phyloP scores from a whole-genome alignment of 1,140 invertebrate genomes.

The Periplaneta americana region DNA sequence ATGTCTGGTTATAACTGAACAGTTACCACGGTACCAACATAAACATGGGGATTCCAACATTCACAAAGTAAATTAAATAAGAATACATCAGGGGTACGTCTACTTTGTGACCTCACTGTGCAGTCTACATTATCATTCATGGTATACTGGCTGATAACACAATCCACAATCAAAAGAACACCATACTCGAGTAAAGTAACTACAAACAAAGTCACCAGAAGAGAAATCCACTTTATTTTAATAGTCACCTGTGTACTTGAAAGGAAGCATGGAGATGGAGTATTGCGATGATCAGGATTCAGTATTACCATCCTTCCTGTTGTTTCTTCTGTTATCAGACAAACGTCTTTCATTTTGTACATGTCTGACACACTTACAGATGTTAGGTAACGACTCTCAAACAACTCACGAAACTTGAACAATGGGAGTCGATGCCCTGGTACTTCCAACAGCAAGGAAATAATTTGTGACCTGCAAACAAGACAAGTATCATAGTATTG shows the following conservation, averaged over 20 bases:
- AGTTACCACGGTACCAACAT: no score
- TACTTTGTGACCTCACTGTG: no score
- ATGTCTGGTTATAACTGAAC: no score
- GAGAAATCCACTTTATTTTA: no score
- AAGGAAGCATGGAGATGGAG: constrained; percentile 42
- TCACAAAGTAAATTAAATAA: no score
- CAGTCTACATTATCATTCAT: no score
- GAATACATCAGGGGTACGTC: no score
- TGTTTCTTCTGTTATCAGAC: constrained; percentile 64
- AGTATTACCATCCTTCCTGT: constrained; percentile 61
- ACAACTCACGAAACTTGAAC: constrained; percentile 81
- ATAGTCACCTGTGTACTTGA: background rate
- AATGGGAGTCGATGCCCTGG: constrained; percentile 70
- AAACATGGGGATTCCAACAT: no score
- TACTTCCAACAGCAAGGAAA: constrained; percentile 57
- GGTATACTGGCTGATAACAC: no score
- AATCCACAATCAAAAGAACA: no score
- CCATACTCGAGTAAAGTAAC: no score
- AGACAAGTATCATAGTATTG: constrained; percentile 20
- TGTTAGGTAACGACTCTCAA: constrained; percentile 74
- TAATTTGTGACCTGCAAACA: constrained; percentile 43
- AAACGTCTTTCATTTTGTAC: constrained; percentile 72
- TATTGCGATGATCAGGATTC: constrained; percentile 34
- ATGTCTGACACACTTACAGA: constrained; percentile 75
- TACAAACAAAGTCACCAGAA: no score